Percentiles rank a stretch among this genome's conserved stretches.
Conservation (phyloP, 2,888 invertebrate species). For the Anorthoa munda region DNA sequence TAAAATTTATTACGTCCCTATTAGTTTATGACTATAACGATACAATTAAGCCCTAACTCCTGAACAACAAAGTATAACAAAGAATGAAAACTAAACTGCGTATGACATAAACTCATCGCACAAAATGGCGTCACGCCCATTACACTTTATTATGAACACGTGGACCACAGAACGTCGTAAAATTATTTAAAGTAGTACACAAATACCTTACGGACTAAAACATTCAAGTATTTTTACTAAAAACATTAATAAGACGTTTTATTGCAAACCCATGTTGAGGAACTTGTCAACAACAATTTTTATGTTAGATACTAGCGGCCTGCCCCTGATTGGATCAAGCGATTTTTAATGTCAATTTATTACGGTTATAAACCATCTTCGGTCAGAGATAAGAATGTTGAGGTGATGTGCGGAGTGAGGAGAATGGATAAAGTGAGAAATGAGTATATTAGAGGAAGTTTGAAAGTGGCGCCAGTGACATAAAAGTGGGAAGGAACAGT, state of each 20-base stretch:
- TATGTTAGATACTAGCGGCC: background rate
- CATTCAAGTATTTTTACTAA: conserved; percentile 30
- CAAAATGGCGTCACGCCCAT: background rate
- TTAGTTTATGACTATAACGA: too few relatives aligned
- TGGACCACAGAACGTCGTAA: conserved; percentile 34
- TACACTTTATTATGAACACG: conserved; percentile 45
- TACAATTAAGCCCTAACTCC: background rate
- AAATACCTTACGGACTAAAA: conserved; percentile 38
- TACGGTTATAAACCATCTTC: background rate
- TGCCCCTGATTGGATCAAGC: background rate
- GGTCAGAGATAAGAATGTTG: too few relatives aligned
- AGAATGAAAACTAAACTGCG: background rate
- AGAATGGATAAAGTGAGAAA: too few relatives aligned
- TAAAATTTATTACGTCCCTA: too few relatives aligned
- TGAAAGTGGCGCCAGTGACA: too few relatives aligned
- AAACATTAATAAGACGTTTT: conserved; percentile 38
- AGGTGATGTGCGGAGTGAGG: too few relatives aligned
- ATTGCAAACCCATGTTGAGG: conserved; percentile 30
- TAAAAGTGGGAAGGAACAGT: too few relatives aligned
- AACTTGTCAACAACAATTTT: conserved; percentile 31
- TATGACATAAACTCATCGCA: background rate
- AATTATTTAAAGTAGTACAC: conserved; percentile 21
- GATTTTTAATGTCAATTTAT: background rate
- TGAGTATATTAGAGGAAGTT: too few relatives aligned
- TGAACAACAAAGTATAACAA: conserved; percentile 4